Evolutionary conservation across 2,113 vertebrate genomes (phyloP), one percentile per base, ranked within the genome.

Genomic region (Rhinogobius similis): DNA sequence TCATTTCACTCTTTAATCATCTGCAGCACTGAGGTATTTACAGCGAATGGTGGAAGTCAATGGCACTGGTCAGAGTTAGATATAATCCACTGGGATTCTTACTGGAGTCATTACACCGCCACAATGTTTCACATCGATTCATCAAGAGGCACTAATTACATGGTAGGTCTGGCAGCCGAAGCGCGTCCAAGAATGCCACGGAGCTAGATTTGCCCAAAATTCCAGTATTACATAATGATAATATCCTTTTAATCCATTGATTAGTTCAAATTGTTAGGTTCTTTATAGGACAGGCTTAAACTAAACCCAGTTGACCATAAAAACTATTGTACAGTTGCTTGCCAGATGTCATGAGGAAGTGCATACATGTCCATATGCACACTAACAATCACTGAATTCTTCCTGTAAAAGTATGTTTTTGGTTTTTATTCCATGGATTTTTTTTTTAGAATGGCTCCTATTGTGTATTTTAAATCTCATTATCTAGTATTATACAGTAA

Each of bases 1-100:
- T 84, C n/a, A 27, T 58, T 68, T 73, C 74, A 50, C 82, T 84
- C 82, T 87, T 87, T 84, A 85, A 78, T 81, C 74, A 83, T 61
- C 72, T 80, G 78, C 78, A 65, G 68, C 67, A 48, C 64, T 72
- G 83, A 61, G 55, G 64, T 68, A 75, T 79, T 85, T 75, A 72
- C 66, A 79, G 72, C 23, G 73, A 75, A 76, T 77, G 72, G 68
- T 52, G 23, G 52, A 55, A 38, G 41, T 61, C 59, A 68, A 27
- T 55, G 61, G n/a, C 43, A 65, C 5, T 10, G 69, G 66, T 69
- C 50, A 24, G 26, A 67, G 39, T 59, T 20, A 56, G 38, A 74
- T 81, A 53, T 48, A 55, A 55, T 67, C 72, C 52, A 55, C 4
- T 26, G 50, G 55, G 72, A 72, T 62, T 67, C 5, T 75, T 68